phyloP scores from a whole-genome alignment of 2,888 invertebrate species.

The Mimachlamys varia region DNA sequence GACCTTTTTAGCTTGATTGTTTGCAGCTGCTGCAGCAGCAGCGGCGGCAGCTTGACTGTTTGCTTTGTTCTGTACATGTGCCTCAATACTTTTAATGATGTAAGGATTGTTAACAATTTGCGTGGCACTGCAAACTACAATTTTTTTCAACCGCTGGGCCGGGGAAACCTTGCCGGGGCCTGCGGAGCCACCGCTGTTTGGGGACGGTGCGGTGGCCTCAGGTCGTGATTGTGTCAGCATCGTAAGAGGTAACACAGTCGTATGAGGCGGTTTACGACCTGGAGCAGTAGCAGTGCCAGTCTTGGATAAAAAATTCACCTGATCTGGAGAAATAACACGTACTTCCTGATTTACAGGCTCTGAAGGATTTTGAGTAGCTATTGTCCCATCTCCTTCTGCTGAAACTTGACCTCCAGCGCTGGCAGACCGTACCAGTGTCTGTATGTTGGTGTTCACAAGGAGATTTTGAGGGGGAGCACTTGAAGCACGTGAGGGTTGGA shows the following conservation, averaged over 20 bases:
- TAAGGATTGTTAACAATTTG: constrained; percentile 49
- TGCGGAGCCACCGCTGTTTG: constrained; percentile 37
- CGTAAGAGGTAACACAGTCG: constrained; percentile 39
- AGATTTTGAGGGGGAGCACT: constrained; percentile 72
- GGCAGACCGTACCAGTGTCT: constrained; percentile 69
- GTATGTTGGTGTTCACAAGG: constrained; percentile 52
- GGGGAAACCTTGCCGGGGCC: constrained; percentile 40
- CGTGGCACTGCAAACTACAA: constrained; percentile 58
- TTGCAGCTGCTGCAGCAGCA: background rate
- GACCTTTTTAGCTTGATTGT: constrained; percentile 12
- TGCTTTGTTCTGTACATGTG: constrained; percentile 1
- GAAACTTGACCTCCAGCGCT: constrained; percentile 68
- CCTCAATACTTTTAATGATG: constrained; percentile 23
- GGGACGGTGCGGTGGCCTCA: constrained; percentile 38
- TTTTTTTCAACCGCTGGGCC: constrained; percentile 47
- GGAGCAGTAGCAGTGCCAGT: constrained; percentile 74
- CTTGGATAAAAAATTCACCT: constrained; percentile 74
- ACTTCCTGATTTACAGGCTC: constrained; percentile 16
- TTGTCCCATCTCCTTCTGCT: background rate
- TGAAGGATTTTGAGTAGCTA: background rate
- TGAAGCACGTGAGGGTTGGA: constrained; percentile 69
- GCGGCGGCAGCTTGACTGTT: background rate
- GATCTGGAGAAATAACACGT: constrained; percentile 58
- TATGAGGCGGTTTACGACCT: constrained; percentile 66
- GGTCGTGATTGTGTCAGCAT: constrained; percentile 35